Percentiles rank a stretch among this genome's conserved stretches.
Evolutionary conservation across 2,888 invertebrate genomes (phyloP).

Genomic region (Brenthis hecate): DNA sequence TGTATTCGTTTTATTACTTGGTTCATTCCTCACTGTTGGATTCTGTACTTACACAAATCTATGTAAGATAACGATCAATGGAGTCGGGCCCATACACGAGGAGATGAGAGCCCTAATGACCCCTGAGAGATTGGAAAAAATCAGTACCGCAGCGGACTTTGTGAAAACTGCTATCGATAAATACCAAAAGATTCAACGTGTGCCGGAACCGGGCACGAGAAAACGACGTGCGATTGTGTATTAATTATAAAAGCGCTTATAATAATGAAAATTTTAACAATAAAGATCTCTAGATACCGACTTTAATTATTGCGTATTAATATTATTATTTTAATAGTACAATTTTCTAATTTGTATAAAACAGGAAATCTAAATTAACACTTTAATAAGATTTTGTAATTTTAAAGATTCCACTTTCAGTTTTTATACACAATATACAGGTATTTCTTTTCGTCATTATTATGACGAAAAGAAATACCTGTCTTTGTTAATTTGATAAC

Average conservation of each 20-base stretch:
- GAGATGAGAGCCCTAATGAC: constrained; percentile 82
- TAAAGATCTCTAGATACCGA: too few species aligned
- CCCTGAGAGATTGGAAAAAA: constrained; percentile 82
- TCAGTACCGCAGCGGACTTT: constrained; percentile 82
- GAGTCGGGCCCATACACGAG: constrained; percentile 82
- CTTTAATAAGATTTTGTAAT: too few species aligned
- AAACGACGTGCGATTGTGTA: constrained; percentile 51
- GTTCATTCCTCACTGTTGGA: constrained; percentile 67
- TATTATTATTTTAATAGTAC: too few species aligned
- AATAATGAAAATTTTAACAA: background rate
- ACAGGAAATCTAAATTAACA: too few species aligned
- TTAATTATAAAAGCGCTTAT: background rate
- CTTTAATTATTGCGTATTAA: too few species aligned
- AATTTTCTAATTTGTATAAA: too few species aligned
- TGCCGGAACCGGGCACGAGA: constrained; percentile 51
- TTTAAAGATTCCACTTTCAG: too few species aligned
- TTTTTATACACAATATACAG: too few species aligned
- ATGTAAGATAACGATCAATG: constrained; percentile 83
- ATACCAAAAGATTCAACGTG: constrained; percentile 76
- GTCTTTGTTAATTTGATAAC: too few species aligned
- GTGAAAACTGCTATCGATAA: constrained; percentile 84
- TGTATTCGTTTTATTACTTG: constrained; percentile 76
- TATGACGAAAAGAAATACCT: too few species aligned
- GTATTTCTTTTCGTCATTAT: too few species aligned
- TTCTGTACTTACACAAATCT: constrained; percentile 84